Base-by-base conservation (phyloP, 1,140 invertebrate genomes). In the Lepidostoma basale region DNA sequence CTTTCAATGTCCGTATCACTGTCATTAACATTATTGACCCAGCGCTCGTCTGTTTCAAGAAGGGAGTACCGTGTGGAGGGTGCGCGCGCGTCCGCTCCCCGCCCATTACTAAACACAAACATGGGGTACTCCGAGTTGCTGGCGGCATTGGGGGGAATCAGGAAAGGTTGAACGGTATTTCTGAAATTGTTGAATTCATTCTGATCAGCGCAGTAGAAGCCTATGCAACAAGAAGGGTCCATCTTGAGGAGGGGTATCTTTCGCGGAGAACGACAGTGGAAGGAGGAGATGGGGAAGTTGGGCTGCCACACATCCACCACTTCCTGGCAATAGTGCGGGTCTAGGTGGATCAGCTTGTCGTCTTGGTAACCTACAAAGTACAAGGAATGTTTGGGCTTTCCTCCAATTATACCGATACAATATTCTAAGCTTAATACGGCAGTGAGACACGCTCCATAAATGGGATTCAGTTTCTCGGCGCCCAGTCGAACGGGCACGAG, bases 351-450 rank as follows among this genome's bases (percentile, higher is more conserved):
- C 44, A 97, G 79, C 79, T 93, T 93, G 75, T 96, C 92, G 78
- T 95, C 93, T 86, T 96, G 93, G 76, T 90, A 96, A 18, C 95
- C 95, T 56, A 96, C 85, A 83, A 97, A 96, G 80, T 96, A 97
- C 3, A 96, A 80, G 8, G 94, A 95, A 84, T 96, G 94, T 76
- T 93, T 92, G 2, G 94, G 94, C 74, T 92, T 85, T 5, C 95
- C 95, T 2, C 95, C 95, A 75, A 97, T 96, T 39, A 97, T 90
- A 20, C 95, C 95, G 72, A 97, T 89, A 74, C 93, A 96, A 73
- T 88, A 85, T 65, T 94, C 89, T 67, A 93, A 82, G 56, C 89
- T 90, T 5, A 97, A 84, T 3, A 96, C 76, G 30, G 88, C 86
- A 62, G 92, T 92, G 3, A 97, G 80, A 77, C 92, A 95, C 3